Conservation (phyloP, 2,797 vertebrate species). For the Tokudaia muenninki region DNA sequence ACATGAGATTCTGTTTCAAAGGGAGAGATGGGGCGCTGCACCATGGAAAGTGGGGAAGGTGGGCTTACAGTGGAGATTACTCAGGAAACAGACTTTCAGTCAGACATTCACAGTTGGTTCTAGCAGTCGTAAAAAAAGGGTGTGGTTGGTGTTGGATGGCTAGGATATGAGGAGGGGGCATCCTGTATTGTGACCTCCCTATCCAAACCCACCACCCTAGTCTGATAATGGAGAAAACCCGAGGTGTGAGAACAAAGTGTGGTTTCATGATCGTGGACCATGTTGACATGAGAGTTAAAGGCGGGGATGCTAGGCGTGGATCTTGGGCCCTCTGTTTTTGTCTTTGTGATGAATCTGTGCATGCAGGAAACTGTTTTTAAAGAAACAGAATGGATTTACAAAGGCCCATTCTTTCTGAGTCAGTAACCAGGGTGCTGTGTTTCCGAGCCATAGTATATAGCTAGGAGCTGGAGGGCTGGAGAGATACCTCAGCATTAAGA, state of each 20-base stretch:
- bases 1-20: not conserved
- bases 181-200: not conserved
- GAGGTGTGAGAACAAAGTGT: not conserved
- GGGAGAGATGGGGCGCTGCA: not conserved
- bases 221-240: not conserved
- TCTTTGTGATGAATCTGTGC: not conserved
- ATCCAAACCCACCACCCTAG: not conserved
- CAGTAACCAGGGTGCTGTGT: not conserved
- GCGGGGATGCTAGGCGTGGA: fast-evolving
- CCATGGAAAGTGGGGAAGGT: not conserved
- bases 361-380: not conserved
- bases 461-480: not conserved
- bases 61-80: not conserved
- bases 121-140: not conserved
- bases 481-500: not conserved
- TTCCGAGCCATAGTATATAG: not conserved
- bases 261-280: not conserved
- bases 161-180: not conserved
- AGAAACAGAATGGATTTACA: not conserved
- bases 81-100: too few species aligned
- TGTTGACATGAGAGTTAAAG: not conserved
- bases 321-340: not conserved
- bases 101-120: not conserved
- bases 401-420: not conserved
- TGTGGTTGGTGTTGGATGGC: not conserved